Evolutionary conservation across 1,140 invertebrate genomes (phyloP).

Genomic region (Cydia splendana): DNA sequence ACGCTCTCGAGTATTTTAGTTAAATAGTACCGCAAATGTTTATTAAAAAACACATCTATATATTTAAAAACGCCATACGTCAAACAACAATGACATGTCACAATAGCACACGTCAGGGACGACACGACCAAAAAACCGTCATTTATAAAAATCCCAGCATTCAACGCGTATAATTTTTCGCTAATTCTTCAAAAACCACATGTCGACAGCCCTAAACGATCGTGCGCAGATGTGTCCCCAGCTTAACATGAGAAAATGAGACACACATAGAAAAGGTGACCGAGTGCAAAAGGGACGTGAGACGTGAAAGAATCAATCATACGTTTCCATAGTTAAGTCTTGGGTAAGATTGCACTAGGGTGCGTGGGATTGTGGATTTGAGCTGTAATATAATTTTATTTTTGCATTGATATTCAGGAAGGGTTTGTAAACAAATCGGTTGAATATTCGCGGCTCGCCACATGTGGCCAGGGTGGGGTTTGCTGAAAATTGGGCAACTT

Average conservation of each 20-base stretch:
- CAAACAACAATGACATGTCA: slow-evolving; percentile 12
- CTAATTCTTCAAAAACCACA: slow-evolving; percentile 32
- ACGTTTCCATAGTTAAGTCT: slow-evolving; percentile 24
- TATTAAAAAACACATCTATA: background rate
- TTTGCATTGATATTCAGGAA: slow-evolving; percentile 23
- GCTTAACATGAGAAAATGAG: slow-evolving; percentile 20
- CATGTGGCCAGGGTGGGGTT: slow-evolving; percentile 1
- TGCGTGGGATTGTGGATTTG: slow-evolving; percentile 24
- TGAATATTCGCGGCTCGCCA: slow-evolving; percentile 24
- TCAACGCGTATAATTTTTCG: slow-evolving; percentile 33
- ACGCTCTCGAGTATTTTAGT: too few species aligned
- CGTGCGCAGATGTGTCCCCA: slow-evolving; percentile 16
- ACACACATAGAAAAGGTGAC: background rate
- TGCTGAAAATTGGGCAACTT: background rate
- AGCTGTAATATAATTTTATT: slow-evolving; percentile 23
- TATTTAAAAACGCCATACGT: slow-evolving; percentile 1
- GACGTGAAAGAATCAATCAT: slow-evolving; percentile 30
- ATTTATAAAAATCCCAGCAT: slow-evolving; percentile 32
- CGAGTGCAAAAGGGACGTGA: slow-evolving; percentile 13
- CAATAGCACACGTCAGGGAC: slow-evolving; percentile 13
- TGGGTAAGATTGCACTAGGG: slow-evolving; percentile 17
- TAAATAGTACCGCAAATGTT: background rate
- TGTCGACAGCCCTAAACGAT: slow-evolving; percentile 29
- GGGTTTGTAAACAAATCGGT: slow-evolving; percentile 8
- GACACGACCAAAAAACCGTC: slow-evolving; percentile 6